These are phyloP conservation scores for Cryptus armator DNA, from an alignment of 2,888 invertebrate species.

Conservation along the genomic window DNA sequence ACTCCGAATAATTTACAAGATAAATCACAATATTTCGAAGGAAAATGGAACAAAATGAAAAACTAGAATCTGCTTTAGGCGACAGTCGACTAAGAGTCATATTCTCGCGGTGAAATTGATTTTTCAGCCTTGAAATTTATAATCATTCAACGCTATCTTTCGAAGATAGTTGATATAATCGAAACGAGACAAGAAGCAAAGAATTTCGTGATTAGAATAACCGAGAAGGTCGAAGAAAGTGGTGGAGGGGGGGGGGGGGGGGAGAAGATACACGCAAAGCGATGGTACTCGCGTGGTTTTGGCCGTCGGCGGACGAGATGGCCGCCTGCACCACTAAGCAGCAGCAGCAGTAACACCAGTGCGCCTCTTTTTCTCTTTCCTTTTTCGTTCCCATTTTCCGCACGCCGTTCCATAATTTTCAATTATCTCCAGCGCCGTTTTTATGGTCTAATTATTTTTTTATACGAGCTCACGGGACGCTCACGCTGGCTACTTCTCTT, in stretches of 20 bases:
- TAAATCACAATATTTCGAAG: background rate
- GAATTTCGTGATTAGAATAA: conserved; percentile 21
- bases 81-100: background rate
- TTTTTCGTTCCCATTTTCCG: conserved; percentile 71
- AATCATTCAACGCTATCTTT: background rate
- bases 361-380: conserved; percentile 67
- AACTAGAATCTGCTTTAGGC: background rate
- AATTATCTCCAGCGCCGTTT: conserved; percentile 73
- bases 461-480: conserved; percentile 63
- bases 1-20: background rate
- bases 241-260: background rate
- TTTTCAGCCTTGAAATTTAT: background rate
- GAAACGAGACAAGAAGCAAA: background rate
- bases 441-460: conserved; percentile 75
- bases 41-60: background rate
- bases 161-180: background rate
- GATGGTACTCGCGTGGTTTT: conserved; percentile 63
- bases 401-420: conserved; percentile 74
- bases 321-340: conserved; percentile 56
- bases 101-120: background rate
- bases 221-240: conserved; percentile 12
- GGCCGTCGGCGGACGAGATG: conserved; percentile 73
- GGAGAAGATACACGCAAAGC: background rate
- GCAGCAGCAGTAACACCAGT: conserved; percentile 38
- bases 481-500: conserved; percentile 52